phyloP scores from a whole-genome alignment of 2,113 vertebrate species.

The Pelobates fuscus region DNA sequence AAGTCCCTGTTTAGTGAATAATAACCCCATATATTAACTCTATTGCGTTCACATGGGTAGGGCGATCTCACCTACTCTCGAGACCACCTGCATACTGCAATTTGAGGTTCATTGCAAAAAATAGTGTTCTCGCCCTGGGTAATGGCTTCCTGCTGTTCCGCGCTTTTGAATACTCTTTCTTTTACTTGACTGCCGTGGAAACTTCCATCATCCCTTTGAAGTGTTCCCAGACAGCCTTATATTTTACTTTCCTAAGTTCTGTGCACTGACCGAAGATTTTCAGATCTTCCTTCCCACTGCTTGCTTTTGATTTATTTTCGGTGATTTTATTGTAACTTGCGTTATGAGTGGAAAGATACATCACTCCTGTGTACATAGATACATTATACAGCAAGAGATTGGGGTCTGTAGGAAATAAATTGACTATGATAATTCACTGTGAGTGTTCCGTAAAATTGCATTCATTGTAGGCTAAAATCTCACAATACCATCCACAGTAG shows the following conservation, averaged over 20 bases:
- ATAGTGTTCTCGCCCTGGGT: not conserved
- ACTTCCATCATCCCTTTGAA: constrained; percentile 16
- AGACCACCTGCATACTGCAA: not conserved
- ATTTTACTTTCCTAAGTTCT: not conserved
- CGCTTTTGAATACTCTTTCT: not conserved
- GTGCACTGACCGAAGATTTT: not conserved
- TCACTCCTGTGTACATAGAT: too few species aligned
- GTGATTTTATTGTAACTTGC: not conserved
- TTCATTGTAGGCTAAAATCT: too few species aligned
- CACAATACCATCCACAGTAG: too few species aligned
- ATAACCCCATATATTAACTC: too few species aligned
- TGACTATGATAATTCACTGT: too few species aligned
- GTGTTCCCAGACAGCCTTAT: not conserved
- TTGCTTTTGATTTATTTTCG: constrained; percentile 6
- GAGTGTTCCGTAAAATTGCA: too few species aligned
- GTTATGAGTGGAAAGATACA: too few species aligned
- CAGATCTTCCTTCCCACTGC: constrained; percentile 10
- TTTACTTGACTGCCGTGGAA: not conserved
- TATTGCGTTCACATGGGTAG: too few species aligned
- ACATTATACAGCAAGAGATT: too few species aligned
- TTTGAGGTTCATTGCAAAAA: not conserved
- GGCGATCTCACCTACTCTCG: too few species aligned
- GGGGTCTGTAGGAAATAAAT: too few species aligned
- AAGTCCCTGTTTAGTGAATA: too few species aligned
- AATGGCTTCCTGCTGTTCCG: constrained; percentile 4